These are phyloP conservation scores for Sisyra nigra DNA, from an alignment of 2,888 invertebrate species.

Conservation along the genomic window DNA sequence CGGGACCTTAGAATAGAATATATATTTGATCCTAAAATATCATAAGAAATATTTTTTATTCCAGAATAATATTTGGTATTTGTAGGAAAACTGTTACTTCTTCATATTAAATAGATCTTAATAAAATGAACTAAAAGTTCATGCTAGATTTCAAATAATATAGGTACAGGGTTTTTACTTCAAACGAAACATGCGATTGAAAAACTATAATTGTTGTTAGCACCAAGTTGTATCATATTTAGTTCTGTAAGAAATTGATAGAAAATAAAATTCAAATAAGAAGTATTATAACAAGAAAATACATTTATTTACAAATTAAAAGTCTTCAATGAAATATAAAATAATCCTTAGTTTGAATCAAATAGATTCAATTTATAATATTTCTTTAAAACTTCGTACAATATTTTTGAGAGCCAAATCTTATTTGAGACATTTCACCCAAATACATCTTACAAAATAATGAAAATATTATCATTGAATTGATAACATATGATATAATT, in stretches of 20 bases:
- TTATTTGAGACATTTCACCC: conserved; percentile 4
- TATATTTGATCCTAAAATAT: too few species aligned
- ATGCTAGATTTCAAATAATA: too few species aligned
- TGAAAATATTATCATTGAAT: conserved; percentile 3
- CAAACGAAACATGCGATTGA: neutral
- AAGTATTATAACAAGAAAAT: conserved; percentile 9
- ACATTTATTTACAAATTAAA: conserved; percentile 9
- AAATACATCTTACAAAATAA: conserved; percentile 3
- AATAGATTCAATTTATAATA: conserved; percentile 1
- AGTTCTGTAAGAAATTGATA: neutral
- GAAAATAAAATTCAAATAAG: neutral
- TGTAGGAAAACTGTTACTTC: too few species aligned
- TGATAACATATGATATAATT: conserved; percentile 1
- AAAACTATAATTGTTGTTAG: too few species aligned
- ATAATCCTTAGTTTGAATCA: conserved; percentile 6
- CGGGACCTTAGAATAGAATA: too few species aligned
- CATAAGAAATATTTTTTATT: too few species aligned
- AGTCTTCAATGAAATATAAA: conserved; percentile 7
- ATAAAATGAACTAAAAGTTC: too few species aligned
- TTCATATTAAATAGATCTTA: too few species aligned
- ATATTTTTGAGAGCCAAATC: conserved; percentile 5
- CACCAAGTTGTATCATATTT: too few species aligned
- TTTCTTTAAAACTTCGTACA: conserved; percentile 5
- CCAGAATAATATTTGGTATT: too few species aligned
- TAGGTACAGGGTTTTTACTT: too few species aligned